Percentiles rank a stretch among this genome's conserved stretches.
Evolutionary conservation across 2,113 vertebrate species (phyloP).

Genomic region (Mungos mungo): DNA sequence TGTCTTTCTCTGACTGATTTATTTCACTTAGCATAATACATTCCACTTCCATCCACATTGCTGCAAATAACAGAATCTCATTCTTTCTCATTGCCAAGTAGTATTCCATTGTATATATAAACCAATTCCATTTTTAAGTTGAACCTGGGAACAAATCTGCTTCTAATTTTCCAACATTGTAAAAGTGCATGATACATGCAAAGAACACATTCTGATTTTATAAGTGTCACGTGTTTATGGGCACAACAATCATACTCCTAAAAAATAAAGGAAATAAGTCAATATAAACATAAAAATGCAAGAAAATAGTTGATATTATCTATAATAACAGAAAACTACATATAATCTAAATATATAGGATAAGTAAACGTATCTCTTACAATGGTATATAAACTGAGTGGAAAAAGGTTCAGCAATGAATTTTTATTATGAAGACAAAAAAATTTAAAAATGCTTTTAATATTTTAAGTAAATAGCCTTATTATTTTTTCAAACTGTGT

Average conservation of each 20-base stretch:
- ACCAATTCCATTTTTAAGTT: background rate
- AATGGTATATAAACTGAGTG: background rate
- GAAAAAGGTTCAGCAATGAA: background rate
- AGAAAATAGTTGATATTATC: background rate
- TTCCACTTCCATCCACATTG: too few species aligned
- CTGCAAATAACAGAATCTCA: too few species aligned
- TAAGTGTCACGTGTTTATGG: background rate
- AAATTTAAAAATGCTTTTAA: background rate
- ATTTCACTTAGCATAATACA: too few species aligned
- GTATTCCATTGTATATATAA: too few species aligned
- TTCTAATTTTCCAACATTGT: background rate
- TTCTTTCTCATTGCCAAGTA: too few species aligned
- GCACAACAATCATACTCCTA: background rate
- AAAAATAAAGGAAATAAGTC: background rate
- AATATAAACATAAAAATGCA: background rate
- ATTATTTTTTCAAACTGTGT: background rate
- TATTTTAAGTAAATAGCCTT: background rate
- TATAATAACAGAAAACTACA: background rate
- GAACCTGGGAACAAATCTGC: background rate
- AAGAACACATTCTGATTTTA: background rate
- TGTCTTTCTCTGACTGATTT: too few species aligned
- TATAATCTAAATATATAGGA: background rate
- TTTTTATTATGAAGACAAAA: background rate
- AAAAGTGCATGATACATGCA: background rate
- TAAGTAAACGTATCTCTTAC: background rate